Base-by-base conservation (phyloP, 2,888 invertebrate species). In the Aphelenchoides bicaudatus region DNA sequence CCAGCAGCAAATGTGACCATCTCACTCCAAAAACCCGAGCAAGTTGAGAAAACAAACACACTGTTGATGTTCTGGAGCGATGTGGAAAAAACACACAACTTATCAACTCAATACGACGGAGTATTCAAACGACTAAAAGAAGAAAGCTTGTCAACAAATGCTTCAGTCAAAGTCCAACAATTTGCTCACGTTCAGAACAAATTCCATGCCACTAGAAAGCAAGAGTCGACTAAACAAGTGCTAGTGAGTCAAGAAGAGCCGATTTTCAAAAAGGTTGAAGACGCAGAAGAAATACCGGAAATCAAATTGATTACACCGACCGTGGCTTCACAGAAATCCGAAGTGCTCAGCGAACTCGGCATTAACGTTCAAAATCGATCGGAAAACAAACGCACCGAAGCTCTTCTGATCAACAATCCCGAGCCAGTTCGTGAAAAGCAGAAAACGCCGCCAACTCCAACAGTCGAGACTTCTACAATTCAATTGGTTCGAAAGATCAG, bases 401-500 rank as follows among this genome's bases (percentile, higher is more conserved):
- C n/a, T 8, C 6, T n/a, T 19, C 10, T 43, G 43, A 6, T 10
- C 10, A 6, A n/a, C 23, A 25, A 43, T 6, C 25, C 25, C 43
- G 16, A 43, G 21, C 34, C 34, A 16, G 16, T 13, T 13, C 34
- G n/a, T n/a, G n/a, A n/a, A n/a, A n/a, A n/a, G n/a, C n/a, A n/a
- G n/a, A n/a, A n/a, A n/a, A n/a, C n/a, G n/a, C n/a, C n/a, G n/a
- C n/a, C n/a, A n/a, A n/a, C n/a, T n/a, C n/a, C n/a, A n/a, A n/a
- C n/a, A n/a, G 39, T 27, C 23, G 16, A 21, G 19, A 39, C 31
- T 34, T 64, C 64, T 50, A n/a, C n/a, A n/a, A n/a, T n/a, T n/a
- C n/a, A n/a, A n/a, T n/a, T n/a, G n/a, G n/a, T n/a, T n/a, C 65
- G 67, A 10, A 71, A 69, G 2, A 73, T 71, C 47, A 74, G 72